phyloP scores from a whole-genome alignment of 2,888 invertebrate species.

The Diachrysia chrysitis region DNA sequence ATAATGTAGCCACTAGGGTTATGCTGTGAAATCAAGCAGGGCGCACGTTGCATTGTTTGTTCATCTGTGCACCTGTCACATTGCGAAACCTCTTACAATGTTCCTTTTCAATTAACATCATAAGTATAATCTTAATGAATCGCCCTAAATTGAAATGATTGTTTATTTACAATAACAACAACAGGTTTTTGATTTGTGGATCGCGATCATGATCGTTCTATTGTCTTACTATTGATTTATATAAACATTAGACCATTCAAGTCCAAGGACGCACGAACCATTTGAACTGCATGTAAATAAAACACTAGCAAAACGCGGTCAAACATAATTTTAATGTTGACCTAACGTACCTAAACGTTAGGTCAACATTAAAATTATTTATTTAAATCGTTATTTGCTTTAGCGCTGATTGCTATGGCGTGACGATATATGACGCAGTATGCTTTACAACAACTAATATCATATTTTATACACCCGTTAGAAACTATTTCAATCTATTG shows the following conservation, averaged over 20 bases:
- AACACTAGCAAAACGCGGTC: conserved; percentile 24
- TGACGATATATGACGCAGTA: too few species aligned
- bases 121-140: not conserved
- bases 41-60: not conserved
- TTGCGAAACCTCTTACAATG: not conserved
- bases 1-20: conserved; percentile 11
- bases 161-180: conserved; percentile 13
- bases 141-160: conserved; percentile 10
- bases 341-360: too few species aligned
- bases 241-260: conserved; percentile 30
- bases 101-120: not conserved
- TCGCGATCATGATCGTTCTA: conserved; percentile 17
- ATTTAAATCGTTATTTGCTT: conserved; percentile 26
- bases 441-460: conserved; percentile 4
- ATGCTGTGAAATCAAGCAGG: not conserved
- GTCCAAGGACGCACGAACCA: conserved; percentile 36
- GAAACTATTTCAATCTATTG: conserved; percentile 7
- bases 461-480: not conserved
- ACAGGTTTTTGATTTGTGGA: conserved; percentile 18
- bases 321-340: too few species aligned
- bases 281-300: conserved; percentile 18
- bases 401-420: conserved; percentile 23
- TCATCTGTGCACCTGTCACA: not conserved
- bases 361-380: conserved; percentile 26
- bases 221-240: conserved; percentile 31